phyloP scores from a whole-genome alignment of 30 jellyfish, hydroid and myxozoan species.

The Catostylus mosaicus region DNA sequence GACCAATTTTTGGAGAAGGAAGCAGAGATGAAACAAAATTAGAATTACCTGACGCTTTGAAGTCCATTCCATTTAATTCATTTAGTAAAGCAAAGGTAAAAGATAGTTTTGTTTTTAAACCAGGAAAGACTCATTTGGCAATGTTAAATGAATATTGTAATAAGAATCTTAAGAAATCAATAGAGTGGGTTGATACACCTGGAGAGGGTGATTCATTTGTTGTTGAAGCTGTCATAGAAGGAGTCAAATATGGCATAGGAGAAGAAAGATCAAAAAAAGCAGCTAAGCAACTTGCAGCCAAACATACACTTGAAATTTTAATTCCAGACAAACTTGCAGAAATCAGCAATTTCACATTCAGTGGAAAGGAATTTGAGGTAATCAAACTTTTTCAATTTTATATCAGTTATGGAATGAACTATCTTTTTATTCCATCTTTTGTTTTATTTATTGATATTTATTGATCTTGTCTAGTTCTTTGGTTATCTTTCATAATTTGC shows the following conservation, averaged over 20 bases:
- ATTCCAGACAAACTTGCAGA: conserved; percentile 47
- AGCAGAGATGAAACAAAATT: background rate
- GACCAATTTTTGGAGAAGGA: conserved; percentile 44
- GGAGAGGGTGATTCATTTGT: conserved; percentile 28
- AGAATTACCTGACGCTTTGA: conserved; percentile 15
- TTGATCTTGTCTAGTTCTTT: too few relatives aligned
- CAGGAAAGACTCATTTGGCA: conserved; percentile 63
- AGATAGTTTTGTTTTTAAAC: conserved; percentile 21
- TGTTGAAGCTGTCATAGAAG: conserved; percentile 68
- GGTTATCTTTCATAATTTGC: too few relatives aligned
- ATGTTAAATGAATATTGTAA: conserved; percentile 74
- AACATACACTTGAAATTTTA: conserved; percentile 62
- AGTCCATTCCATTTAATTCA: conserved; percentile 33
- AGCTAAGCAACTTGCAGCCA: conserved; percentile 86
- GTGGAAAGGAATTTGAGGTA: conserved; percentile 55
- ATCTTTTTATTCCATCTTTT: too few relatives aligned
- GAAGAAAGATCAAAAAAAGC: conserved; percentile 67
- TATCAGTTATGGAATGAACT: too few relatives aligned
- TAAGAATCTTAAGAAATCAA: conserved; percentile 35
- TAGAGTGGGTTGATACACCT: conserved; percentile 31
- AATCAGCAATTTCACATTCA: conserved; percentile 20
- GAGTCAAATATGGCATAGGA: conserved; percentile 82
- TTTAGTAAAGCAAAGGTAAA: background rate
- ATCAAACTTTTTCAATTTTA: too few relatives aligned
- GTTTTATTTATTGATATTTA: too few relatives aligned